A percentile compares a stretch with the other conserved stretches of the same genome.
phyloP scores from a whole-genome alignment of 2,113 vertebrate species.

The Atractosteus spatula region DNA sequence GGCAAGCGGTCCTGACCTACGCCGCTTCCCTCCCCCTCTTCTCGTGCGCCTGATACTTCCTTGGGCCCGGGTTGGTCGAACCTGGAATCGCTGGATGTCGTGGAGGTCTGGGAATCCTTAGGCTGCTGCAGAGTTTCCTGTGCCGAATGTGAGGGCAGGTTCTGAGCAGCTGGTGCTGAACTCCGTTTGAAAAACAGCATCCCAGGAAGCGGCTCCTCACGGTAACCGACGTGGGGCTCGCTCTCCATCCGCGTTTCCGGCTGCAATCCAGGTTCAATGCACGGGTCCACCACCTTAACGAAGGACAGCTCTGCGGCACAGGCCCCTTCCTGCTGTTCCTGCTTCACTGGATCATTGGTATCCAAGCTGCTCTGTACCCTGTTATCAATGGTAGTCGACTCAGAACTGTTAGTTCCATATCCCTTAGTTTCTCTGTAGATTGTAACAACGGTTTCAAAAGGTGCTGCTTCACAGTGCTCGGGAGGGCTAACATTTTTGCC shows the following conservation, averaged over 20 bases:
- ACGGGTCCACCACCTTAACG: neutral
- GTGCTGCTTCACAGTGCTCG: neutral
- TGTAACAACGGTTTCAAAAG: neutral
- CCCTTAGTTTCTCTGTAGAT: neutral
- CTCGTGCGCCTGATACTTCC: neutral
- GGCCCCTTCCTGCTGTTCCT: slow-evolving; percentile 13
- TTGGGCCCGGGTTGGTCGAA: slow-evolving; percentile 12
- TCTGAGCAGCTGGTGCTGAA: slow-evolving; percentile 7
- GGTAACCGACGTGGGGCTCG: slow-evolving; percentile 1
- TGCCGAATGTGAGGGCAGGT: slow-evolving; percentile 5
- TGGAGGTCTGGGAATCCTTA: neutral
- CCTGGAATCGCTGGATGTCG: slow-evolving; percentile 3
- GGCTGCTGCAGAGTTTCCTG: neutral
- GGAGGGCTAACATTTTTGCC: neutral
- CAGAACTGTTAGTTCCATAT: neutral
- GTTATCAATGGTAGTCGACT: neutral
- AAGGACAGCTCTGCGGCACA: neutral
- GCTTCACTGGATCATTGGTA: neutral
- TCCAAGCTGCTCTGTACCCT: neutral
- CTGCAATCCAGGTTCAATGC: neutral
- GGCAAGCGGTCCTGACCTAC: slow-evolving; percentile 45
- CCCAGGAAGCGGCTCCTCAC: slow-evolving; percentile 76
- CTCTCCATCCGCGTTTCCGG: neutral
- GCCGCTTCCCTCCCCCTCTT: slow-evolving; percentile 22
- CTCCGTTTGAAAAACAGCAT: slow-evolving; percentile 73